These are phyloP conservation scores for Tragopan temminckii DNA, from an alignment of 2,797 vertebrate species.

Conservation along the genomic window DNA sequence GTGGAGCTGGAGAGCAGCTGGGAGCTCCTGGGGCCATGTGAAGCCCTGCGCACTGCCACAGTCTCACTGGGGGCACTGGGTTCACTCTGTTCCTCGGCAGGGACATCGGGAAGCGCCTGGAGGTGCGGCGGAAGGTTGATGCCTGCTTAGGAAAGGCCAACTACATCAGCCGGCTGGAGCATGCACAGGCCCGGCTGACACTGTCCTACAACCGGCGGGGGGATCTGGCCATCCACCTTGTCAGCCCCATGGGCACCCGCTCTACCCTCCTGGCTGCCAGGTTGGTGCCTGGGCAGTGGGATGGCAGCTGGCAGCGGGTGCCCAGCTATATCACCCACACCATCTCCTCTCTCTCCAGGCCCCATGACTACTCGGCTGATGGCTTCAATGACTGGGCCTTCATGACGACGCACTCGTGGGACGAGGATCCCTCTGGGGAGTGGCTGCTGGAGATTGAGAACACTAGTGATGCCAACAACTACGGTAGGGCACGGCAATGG, in stretches of 20 bases:
- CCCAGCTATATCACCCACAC: not conserved
- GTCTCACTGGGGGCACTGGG: not conserved
- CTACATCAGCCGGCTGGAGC: conserved; percentile 91
- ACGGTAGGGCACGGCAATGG: conserved; percentile 62
- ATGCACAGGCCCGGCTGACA: conserved; percentile 92
- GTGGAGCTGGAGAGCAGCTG: not conserved
- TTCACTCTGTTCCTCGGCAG: conserved; percentile 75
- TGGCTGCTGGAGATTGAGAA: conserved; percentile 95
- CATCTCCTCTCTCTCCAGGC: conserved; percentile 75
- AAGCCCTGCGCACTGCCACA: fast-evolving
- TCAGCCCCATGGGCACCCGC: conserved; percentile 93
- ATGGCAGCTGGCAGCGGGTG: not conserved
- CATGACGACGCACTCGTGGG: conserved; percentile 97
- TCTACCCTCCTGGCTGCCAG: conserved; percentile 95
- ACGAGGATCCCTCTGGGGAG: conserved; percentile 92
- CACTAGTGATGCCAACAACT: conserved; percentile 84
- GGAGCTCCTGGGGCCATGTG: fast-evolving
- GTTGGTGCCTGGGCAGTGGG: conserved; percentile 68
- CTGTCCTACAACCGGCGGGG: conserved; percentile 97
- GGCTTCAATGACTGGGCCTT: conserved; percentile 98
- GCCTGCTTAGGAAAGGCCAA: conserved; percentile 88
- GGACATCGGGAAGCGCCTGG: conserved; percentile 92
- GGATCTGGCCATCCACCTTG: conserved; percentile 93
- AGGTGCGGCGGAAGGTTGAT: conserved; percentile 88
- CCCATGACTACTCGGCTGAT: conserved; percentile 92